Evolutionary conservation across 2,113 vertebrate species (phyloP), one percentile per base, ranked within the genome.

Genomic region (Gadus macrocephalus): DNA sequence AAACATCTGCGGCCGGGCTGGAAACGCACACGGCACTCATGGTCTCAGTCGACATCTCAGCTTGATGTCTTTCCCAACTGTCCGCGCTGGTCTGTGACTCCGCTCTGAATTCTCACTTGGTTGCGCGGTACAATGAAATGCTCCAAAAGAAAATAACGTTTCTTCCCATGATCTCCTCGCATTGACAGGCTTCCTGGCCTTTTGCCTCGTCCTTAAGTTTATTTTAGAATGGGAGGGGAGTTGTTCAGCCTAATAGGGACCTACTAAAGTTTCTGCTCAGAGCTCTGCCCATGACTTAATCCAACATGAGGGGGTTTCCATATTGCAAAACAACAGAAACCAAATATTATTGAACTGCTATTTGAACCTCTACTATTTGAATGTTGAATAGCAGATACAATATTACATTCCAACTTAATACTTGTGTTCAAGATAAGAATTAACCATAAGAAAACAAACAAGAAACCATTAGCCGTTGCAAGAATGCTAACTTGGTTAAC

Each of bases 201-300:
- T 65, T 58, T 5, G 58, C 49, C 7, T 66, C 12, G 38, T 65
- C 63, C 62, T 15, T 64, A 2, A 65, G 27, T 73, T 53, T 79
- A 25, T 67, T 55, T 15, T 63, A 53, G 66, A 71, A 53, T 66
- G 53, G 4, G 15, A 72, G 12, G 35, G 71, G 27, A 68, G 69
- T 35, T 81, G 66, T 73, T 82, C 64, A 75, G 56, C 53, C 42
- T 56, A 69, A 19, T 65, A 12, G 42, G 42, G 42, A 49, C 42
- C 42, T 49, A 65, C 11, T 65, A 12, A 31, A 35, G 7, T 65
- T 8, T 61, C 42, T 59, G 68, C 20, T 14, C 62, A 60, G 70
- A 71, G 58, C 69, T 73, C 65, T 87, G 80, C 83, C 79, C 71
- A 80, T 87, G 74, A 86, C 84, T 81, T 88, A 77, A 90, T 76